phyloP scores from a whole-genome alignment of 2,113 vertebrate species.

The Calidris pugnax region DNA sequence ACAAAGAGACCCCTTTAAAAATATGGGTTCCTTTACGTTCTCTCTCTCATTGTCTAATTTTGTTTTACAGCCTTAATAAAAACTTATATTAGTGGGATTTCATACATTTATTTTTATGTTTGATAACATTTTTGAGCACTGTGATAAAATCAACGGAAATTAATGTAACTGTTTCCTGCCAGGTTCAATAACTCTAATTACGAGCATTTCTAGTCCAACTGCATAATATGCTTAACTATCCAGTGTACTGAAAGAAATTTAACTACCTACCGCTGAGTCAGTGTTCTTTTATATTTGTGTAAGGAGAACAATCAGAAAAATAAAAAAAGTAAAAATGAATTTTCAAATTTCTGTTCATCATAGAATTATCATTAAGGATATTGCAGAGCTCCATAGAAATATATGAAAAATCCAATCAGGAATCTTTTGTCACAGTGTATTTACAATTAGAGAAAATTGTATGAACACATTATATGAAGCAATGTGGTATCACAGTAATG shows the following conservation, averaged over 20 bases:
- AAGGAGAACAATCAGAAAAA: slow-evolving; percentile 1
- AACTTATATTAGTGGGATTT: background rate
- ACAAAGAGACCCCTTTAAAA: background rate
- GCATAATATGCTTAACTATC: background rate
- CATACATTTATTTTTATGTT: slow-evolving; percentile 3
- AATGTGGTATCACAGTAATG: background rate
- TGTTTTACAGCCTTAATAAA: background rate
- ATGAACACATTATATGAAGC: background rate
- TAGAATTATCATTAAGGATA: background rate
- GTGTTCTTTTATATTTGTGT: slow-evolving; percentile 6
- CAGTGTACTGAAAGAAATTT: background rate
- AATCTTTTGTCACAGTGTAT: background rate
- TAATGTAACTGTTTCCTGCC: slow-evolving; percentile 15
- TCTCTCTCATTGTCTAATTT: background rate
- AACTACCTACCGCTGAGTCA: background rate
- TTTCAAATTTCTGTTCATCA: slow-evolving; percentile 6
- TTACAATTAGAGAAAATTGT: slow-evolving; percentile 50
- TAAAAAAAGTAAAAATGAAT: slow-evolving; percentile 36
- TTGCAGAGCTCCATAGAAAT: background rate
- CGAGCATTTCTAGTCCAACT: background rate
- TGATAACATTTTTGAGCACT: slow-evolving; percentile 7
- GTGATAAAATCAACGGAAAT: background rate
- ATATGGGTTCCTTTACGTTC: background rate
- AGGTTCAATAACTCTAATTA: slow-evolving; percentile 22
- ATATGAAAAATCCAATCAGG: slow-evolving; percentile 30